Percentiles rank a stretch among this genome's conserved stretches.
Evolutionary conservation across 2,888 invertebrate species (phyloP).

Genomic region (Pammene aurita): DNA sequence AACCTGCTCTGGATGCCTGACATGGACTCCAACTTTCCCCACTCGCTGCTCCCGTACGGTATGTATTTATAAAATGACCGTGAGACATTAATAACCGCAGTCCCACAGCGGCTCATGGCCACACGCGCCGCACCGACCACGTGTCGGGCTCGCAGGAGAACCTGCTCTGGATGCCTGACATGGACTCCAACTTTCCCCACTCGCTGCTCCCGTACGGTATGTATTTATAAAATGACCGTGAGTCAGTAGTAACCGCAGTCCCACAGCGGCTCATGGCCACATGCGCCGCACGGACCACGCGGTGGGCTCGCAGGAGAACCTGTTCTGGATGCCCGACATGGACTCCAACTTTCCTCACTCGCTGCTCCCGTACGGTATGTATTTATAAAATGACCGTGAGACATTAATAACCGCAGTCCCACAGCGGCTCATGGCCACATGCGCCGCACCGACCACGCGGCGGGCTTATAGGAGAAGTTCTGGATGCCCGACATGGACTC

Average conservation of each 20-base stretch:
- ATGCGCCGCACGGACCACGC: slow-evolving; percentile 79
- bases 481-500: slow-evolving; percentile 91
- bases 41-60: slow-evolving; percentile 57
- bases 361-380: slow-evolving; percentile 51
- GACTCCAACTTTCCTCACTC: slow-evolving; percentile 87
- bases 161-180: slow-evolving; percentile 87
- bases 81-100: slow-evolving; percentile 58
- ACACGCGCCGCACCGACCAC: slow-evolving; percentile 81
- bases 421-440: slow-evolving; percentile 88
- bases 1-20: slow-evolving; percentile 87
- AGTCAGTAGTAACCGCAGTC: slow-evolving; percentile 65
- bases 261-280: slow-evolving; percentile 89
- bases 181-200: slow-evolving; percentile 89
- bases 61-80: neutral
- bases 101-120: slow-evolving; percentile 89
- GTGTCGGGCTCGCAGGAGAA: slow-evolving; percentile 66
- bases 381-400: neutral
- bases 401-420: slow-evolving; percentile 70
- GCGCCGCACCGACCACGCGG: slow-evolving; percentile 79
- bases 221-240: neutral
- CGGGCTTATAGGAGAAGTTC: slow-evolving; percentile 75
- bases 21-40: slow-evolving; percentile 89
- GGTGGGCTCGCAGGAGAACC: slow-evolving; percentile 75
- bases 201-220: slow-evolving; percentile 53
- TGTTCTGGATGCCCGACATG: slow-evolving; percentile 89